Conservation (phyloP, 2,888 invertebrate species). For the Polyommatus iphigenia region DNA sequence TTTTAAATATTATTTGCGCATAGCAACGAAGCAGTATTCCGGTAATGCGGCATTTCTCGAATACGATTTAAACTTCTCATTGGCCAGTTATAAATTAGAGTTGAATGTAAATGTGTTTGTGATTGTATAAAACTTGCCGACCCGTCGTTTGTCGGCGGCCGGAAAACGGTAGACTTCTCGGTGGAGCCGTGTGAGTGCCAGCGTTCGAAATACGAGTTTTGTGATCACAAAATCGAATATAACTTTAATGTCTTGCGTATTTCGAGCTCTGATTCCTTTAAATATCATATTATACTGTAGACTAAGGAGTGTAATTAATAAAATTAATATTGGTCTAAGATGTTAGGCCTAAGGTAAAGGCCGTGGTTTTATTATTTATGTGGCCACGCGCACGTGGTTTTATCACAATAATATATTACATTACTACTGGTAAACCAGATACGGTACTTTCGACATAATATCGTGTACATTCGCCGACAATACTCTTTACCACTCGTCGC, state of each 20-base stretch:
- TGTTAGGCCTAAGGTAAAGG: conserved; percentile 26
- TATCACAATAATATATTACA: not conserved
- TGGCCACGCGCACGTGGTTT: not conserved
- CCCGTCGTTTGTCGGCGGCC: conserved; percentile 19
- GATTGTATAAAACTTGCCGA: conserved; percentile 32
- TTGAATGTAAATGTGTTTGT: conserved; percentile 56
- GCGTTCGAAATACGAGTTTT: conserved; percentile 28
- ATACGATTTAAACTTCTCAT: conserved; percentile 39
- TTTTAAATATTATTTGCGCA: conserved; percentile 65
- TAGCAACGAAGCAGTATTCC: conserved; percentile 76
- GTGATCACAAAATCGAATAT: conserved; percentile 7
- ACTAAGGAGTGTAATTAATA: conserved; percentile 29
- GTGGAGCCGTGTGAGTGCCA: conserved; percentile 25
- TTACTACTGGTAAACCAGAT: not conserved
- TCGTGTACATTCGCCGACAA: not conserved
- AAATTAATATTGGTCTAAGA: conserved; percentile 24
- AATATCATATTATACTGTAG: conserved; percentile 30
- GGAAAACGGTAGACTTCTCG: conserved; percentile 11
- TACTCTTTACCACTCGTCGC: not conserved
- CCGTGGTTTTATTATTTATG: conserved; percentile 24
- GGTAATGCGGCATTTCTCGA: conserved; percentile 44
- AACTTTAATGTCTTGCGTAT: conserved; percentile 16
- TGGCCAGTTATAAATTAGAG: conserved; percentile 47
- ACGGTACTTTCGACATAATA: not conserved
- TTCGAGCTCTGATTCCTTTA: conserved; percentile 23